Evolutionary conservation across 1,140 invertebrate species (phyloP), one percentile per base, ranked within the genome.

Genomic region (Nasonia vitripennis): DNA sequence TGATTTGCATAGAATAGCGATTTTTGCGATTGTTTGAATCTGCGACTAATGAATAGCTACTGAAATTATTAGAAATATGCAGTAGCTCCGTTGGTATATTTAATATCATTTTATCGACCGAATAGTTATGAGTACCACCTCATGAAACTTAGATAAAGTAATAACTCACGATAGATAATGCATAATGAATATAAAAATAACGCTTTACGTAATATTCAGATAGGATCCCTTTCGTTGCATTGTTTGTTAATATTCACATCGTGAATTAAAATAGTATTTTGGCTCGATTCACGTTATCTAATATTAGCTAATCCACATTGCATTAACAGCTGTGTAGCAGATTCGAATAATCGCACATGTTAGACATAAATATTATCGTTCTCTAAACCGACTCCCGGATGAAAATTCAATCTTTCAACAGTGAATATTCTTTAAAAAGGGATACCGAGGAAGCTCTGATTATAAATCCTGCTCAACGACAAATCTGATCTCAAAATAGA

Each of bases 201-300:
- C n/a, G 4, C 78, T 81, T 86, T 34, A 31, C 48, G 67, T 62
- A 23, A 67, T 74, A 80, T 71, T 37, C 37, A n/a, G 74, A 31
- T n/a, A 78, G 20, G 48, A 45, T 23, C 20, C 20, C 45, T 5
- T 37, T 11, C 10, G 31, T 12, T 6, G 74, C 74, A 77, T 77
- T 77, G 74, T 77, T 77, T 77, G 37, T 45, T 41, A 77, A 77
- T 45, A 41, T 11, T 11, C 4, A 20, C 14, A 0, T 17, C 34
- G 3, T 20, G 14, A 67, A 20, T 67, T 67, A 6, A 20, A 67
- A 45, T 45, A 45, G 41, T 45, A 45, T 9, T 45, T 45, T 45
- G 41, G 41, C 41, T 45, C 41, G 41, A 41, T 41, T 45, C 5
- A 7, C 41, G 5, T 45, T 45, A 9, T 45, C 9, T 10, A 45